Evolutionary conservation across 1,140 invertebrate species (phyloP).

Genomic region (Drosophila subobscura): DNA sequence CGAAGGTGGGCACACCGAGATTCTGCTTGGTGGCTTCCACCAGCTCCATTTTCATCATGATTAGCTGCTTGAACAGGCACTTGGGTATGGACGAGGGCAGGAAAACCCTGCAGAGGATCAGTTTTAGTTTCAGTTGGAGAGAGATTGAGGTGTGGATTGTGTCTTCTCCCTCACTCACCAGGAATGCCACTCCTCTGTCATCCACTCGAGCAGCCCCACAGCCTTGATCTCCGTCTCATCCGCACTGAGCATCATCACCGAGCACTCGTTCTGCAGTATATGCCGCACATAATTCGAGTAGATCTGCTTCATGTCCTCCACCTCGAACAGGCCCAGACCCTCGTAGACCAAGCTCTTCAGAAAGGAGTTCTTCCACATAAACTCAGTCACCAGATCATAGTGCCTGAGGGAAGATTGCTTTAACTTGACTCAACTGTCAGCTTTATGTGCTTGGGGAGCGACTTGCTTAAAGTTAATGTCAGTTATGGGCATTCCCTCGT

Average conservation of each 20-base stretch:
- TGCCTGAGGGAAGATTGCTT: conserved; percentile 22
- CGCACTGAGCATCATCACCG: conserved; percentile 62
- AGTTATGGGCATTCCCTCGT: conserved; percentile 45
- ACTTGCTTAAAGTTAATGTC: conserved; percentile 64
- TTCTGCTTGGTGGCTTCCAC: conserved; percentile 31
- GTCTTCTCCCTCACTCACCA: conserved; percentile 25
- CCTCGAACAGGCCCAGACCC: conserved; percentile 43
- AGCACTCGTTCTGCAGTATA: conserved; percentile 63
- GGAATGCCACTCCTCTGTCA: conserved; percentile 73
- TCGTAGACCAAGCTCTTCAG: conserved; percentile 44
- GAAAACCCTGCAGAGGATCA: conserved; percentile 32
- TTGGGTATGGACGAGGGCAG: conserved; percentile 46
- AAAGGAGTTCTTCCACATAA: conserved; percentile 66
- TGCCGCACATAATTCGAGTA: conserved; percentile 56
- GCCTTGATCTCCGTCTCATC: conserved; percentile 56
- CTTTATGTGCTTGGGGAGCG: neutral
- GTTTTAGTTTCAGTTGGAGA: neutral
- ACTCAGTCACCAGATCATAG: conserved; percentile 55
- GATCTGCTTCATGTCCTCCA: conserved; percentile 48
- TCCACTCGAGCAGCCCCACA: conserved; percentile 66
- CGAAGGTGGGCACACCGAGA: conserved; percentile 5
- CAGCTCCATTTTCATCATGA: conserved; percentile 43
- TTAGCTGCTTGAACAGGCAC: conserved; percentile 58
- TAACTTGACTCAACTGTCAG: neutral
- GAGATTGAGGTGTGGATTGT: neutral